Conservation (phyloP, 2,797 vertebrate species). For the Galagoides demidoff region DNA sequence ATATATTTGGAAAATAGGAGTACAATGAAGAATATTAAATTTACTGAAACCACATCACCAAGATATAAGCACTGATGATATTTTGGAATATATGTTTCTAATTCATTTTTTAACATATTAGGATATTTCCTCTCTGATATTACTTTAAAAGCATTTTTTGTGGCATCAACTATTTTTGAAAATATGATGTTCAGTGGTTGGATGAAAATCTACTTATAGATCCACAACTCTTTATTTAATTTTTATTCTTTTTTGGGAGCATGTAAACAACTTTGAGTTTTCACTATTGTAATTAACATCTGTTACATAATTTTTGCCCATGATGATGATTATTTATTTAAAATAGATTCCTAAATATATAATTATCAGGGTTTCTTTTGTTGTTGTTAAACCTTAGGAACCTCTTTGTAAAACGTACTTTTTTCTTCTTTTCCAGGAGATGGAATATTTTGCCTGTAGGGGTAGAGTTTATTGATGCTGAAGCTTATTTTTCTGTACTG, state of each 20-base stretch:
- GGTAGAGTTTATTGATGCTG: constrained; percentile 16
- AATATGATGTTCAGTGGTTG: not conserved
- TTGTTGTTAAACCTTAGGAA: not conserved
- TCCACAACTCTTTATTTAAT: not conserved
- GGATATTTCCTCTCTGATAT: not conserved
- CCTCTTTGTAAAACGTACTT: constrained; percentile 20
- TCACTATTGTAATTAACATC: not conserved
- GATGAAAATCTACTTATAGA: not conserved
- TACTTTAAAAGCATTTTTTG: not conserved
- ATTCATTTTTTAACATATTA: not conserved
- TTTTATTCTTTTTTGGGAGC: not conserved
- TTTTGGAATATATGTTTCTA: not conserved
- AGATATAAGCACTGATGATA: not conserved
- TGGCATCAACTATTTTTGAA: constrained; percentile 13
- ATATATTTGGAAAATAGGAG: constrained; percentile 23
- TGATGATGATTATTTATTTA: constrained; percentile 20
- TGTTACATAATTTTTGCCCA: not conserved
- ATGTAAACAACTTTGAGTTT: not conserved
- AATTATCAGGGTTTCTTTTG: not conserved
- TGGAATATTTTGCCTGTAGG: constrained; percentile 3
- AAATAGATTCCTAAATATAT: not conserved
- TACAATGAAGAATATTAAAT: constrained; percentile 23
- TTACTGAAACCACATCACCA: not conserved
- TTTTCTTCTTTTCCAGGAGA: not conserved
- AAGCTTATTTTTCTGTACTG: constrained; percentile 29